Base-by-base conservation (phyloP, 2,797 vertebrate species). In the Sebastes steindachneri region DNA sequence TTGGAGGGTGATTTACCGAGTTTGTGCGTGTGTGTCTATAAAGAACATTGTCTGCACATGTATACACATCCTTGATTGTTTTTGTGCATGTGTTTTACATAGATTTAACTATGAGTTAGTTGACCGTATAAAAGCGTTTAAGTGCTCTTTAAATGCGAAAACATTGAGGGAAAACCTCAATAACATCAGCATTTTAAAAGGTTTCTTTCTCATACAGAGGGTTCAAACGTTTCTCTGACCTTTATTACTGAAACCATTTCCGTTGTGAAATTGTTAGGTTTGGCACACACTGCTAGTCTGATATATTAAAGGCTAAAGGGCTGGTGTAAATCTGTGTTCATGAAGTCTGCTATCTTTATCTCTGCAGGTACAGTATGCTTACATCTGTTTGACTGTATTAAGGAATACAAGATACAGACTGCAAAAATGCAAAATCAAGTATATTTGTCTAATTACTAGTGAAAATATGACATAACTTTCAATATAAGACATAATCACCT, bases 1-100 rank as follows among this genome's bases (percentile, higher is more conserved):
- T 75, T 73, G 51, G 62, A 67, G 45, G 28, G 35, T 72, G 82
- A 83, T 83, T 90, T 89, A 88, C 65, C 45, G 82, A 19, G 63
- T 68, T 66, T 70, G 72, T 71, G 59, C 51, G 45, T 51, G 37
- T 51, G 23, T 51, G 12, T 82, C 17, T 74, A 11, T 33, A 60
- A 67, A 82, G 25, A 62, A 57, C 45, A 62, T 57, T 69, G 65
- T 53, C 41, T 19, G 15, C 68, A 35, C 59, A 23, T 33, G 37
- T 33, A 59, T 11, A 37, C 60, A 48, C 66, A 33, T 60, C 51
- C n/a, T 60, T 26, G 2, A 25, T 65, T 19, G 63, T n/a, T 63
- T 64, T 55, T 62, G 11, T 23, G 53, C 53, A 54, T 58, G 25
- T 80, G 53, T 37, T 80, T 48, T 48, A 53, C 4, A 31, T 59